Conservation (phyloP, 2,888 invertebrate species). For the Harpalus rufipes region DNA sequence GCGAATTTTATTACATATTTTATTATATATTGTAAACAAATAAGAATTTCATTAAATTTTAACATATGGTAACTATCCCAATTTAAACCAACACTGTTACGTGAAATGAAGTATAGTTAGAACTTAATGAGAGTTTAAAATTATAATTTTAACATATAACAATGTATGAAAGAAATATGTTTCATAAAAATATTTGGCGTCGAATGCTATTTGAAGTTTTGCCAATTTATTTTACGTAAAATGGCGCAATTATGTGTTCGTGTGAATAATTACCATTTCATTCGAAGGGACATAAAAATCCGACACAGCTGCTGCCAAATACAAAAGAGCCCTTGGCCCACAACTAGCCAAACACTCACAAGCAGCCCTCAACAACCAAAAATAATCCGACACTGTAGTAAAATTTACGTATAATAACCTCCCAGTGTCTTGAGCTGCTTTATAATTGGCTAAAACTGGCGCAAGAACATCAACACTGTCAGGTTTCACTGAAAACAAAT, state of each 20-base stretch:
- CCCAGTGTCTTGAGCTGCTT: slow-evolving; percentile 86
- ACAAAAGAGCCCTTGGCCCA: slow-evolving; percentile 88
- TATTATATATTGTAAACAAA: too few relatives aligned
- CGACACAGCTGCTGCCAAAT: slow-evolving; percentile 98
- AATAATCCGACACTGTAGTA: slow-evolving; percentile 93
- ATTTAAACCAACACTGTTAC: too few relatives aligned
- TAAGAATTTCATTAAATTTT: too few relatives aligned
- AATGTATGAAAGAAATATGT: not conserved
- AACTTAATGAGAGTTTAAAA: too few relatives aligned
- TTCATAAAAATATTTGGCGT: not conserved
- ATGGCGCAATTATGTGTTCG: not conserved
- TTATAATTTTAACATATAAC: not conserved
- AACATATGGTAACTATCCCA: too few relatives aligned
- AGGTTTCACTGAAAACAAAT: slow-evolving; percentile 81
- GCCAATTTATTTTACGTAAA: not conserved
- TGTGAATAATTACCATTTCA: slow-evolving; percentile 85
- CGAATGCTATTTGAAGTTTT: not conserved
- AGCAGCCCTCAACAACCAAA: slow-evolving; percentile 91
- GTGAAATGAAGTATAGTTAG: too few relatives aligned
- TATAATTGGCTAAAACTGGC: slow-evolving; percentile 87
- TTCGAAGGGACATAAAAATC: slow-evolving; percentile 98
- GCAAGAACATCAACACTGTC: slow-evolving; percentile 86
- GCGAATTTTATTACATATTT: too few relatives aligned
- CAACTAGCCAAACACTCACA: slow-evolving; percentile 87
- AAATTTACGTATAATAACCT: slow-evolving; percentile 88